Conservation (phyloP, 2,113 vertebrate species). For the Ceyx margarethae region DNA sequence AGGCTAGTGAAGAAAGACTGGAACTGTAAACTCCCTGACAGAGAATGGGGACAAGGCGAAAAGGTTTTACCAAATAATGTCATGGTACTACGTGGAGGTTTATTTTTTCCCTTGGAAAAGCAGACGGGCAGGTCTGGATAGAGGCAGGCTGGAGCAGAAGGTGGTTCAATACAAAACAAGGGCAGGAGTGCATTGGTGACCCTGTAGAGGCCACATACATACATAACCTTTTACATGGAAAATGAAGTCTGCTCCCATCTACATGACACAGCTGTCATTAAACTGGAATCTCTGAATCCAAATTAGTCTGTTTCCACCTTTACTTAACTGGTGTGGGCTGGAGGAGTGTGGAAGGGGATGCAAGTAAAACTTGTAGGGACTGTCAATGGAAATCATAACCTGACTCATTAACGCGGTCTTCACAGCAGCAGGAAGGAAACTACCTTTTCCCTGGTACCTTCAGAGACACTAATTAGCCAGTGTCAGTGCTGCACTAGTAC, state of each 20-base stretch:
- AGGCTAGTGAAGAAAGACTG: neutral
- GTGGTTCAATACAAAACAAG: neutral
- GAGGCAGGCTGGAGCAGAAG: neutral
- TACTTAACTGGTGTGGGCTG: neutral
- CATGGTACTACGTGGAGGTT: neutral
- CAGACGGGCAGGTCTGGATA: neutral
- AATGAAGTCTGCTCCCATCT: neutral
- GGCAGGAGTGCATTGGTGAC: neutral
- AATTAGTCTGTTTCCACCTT: neutral
- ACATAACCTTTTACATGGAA: neutral
- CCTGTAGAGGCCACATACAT: neutral
- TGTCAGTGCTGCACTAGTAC: neutral
- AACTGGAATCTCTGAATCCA: neutral
- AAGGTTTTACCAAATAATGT: neutral
- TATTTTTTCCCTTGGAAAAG: neutral
- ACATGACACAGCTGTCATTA: neutral
- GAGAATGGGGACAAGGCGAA: neutral
- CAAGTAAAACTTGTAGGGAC: neutral
- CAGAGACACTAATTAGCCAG: slow-evolving; percentile 13
- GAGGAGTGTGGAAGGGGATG: neutral
- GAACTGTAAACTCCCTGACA: neutral
- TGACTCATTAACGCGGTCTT: slow-evolving; percentile 5
- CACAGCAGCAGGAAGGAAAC: neutral
- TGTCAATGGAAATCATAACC: slow-evolving; percentile 21
- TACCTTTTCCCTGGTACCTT: neutral